These are phyloP conservation scores for Platichthys stellatus DNA, from an alignment of 2,113 vertebrate genomes.

Conservation along the genomic window DNA sequence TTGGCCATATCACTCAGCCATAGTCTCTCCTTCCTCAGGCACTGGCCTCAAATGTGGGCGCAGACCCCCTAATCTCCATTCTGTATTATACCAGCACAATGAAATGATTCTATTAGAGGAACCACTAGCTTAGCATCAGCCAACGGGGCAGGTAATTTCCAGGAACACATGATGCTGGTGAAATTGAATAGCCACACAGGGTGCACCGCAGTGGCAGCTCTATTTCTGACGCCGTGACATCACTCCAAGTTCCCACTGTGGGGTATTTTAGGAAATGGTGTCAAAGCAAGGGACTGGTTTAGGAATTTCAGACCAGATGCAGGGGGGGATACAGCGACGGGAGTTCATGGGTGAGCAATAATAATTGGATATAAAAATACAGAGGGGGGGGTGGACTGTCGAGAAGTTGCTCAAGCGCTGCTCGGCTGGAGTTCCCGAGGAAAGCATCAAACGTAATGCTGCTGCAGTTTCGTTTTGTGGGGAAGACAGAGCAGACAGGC, in stretches of 20 bases:
- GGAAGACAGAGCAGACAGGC: slow-evolving; percentile 30
- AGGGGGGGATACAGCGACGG: neutral
- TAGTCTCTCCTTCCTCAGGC: too few relatives aligned
- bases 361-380: slow-evolving; percentile 31
- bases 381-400: slow-evolving; percentile 1
- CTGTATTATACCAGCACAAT: neutral
- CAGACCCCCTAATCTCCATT: too few relatives aligned
- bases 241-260: slow-evolving; percentile 37
- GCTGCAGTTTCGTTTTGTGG: slow-evolving; percentile 18
- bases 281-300: slow-evolving; percentile 41
- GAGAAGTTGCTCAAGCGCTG: slow-evolving; percentile 24
- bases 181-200: slow-evolving; percentile 57
- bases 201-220: slow-evolving; percentile 37
- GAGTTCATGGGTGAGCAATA: slow-evolving; percentile 18
- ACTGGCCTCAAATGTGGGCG: too few relatives aligned
- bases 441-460: slow-evolving; percentile 11
- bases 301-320: slow-evolving; percentile 22
- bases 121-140: slow-evolving; percentile 6
- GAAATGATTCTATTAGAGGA: neutral
- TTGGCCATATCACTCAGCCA: too few relatives aligned
- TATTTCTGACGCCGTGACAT: slow-evolving; percentile 63
- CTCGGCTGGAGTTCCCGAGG: slow-evolving; percentile 42
- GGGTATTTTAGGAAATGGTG: slow-evolving; percentile 72
- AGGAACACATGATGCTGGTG: slow-evolving; percentile 48
- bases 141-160: slow-evolving; percentile 21